Evolutionary conservation across 64 coral and sea anemone species (phyloP), one percentile per base, ranked within the genome.

Genomic region (Montipora capricornis): DNA sequence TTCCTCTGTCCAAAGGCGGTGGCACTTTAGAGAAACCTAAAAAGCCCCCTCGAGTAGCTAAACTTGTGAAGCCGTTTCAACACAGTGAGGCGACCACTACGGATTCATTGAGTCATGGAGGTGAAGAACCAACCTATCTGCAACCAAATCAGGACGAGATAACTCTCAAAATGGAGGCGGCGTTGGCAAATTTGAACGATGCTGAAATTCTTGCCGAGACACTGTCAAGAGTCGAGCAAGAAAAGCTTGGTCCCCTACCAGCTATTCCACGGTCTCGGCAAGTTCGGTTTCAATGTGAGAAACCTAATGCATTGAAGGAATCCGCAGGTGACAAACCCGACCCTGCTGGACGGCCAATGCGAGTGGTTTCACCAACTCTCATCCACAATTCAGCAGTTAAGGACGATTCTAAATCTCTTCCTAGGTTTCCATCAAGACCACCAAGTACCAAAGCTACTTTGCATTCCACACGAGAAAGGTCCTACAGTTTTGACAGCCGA

Each of bases 141-240:
- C 87, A 92, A 51, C 96, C 96, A 0, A 95, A 93, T 89, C 66
- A 87, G 60, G 90, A 84, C 49, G 78, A 92, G 46, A 16, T 98
- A n/a, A 98, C 96, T 14, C 74, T 91, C 10, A 98, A 98, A 61
- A 89, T 98, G 5, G 96, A 98, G 76, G 80, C 93, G 26, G 96
- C 96, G 11, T 68, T 98, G 4, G 93, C 96, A 14, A 98, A 98
- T 82, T 62, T 98, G 52, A 98, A 89, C 61, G 96, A 95, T 95
- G 96, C 96, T 3, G 90, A 94, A 62, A 94, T 98, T 57, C 84
- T 98, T 29, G 96, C 96, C 4, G 96, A 98, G 17, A 87, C 96
- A n/a, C 76, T 98, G 47, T 91, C 96, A 5, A 94, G 96, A 87
- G 96, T 98, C 44, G 96, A 94, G 47, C 96, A 98, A 68, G 96